Evolutionary conservation across 2,797 vertebrate species (phyloP), one percentile per base, ranked within the genome.

Genomic region (Gymnothorax javanicus): DNA sequence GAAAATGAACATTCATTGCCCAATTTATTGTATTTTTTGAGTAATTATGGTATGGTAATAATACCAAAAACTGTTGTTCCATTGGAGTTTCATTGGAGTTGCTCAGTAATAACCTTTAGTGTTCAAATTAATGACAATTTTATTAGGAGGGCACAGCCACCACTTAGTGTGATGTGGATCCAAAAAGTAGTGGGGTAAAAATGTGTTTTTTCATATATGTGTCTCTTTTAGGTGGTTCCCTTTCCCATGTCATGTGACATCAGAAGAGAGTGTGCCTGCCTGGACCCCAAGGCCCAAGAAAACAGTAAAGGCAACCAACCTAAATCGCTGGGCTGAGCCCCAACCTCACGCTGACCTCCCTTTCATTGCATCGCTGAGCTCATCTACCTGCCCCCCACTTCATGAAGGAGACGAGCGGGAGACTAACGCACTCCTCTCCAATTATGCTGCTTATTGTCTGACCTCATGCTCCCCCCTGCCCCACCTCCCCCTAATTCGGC

Each of bases 211-310:
- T 7, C 27, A 5, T 88, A 3, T 90, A 20, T 88, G 64, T 83
- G 17, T 91, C 54, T 89, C 62, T 25, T 86, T 17, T 90, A 99
- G 99, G 98, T 99, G 92, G 98, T 97, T 85, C 98, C 98, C 0
- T 99, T 99, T 90, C 98, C 98, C 77, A 97, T 98, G 96, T 98
- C 97, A 86, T 99, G 99, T 89, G 97, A 99, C 92, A 93, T 97
- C 27, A 95, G 97, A 91, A 96, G 96, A 86, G 98, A 99, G 81
- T 99, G 99, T 89, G 97, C 98, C 92, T 99, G 99, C 89, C 96
- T 97, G 89, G 98, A 99, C 90, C 97, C 98, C 64, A 95, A 96
- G 0, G 97, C 98, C 83, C 93, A 96, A 81, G 98, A 99, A 94
- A 97, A 99, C 92, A 95, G 93, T 79, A 95, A 93, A 88, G 93